Evolutionary conservation across 2,797 vertebrate species (phyloP).

Genomic region (Chrosomus eos): DNA sequence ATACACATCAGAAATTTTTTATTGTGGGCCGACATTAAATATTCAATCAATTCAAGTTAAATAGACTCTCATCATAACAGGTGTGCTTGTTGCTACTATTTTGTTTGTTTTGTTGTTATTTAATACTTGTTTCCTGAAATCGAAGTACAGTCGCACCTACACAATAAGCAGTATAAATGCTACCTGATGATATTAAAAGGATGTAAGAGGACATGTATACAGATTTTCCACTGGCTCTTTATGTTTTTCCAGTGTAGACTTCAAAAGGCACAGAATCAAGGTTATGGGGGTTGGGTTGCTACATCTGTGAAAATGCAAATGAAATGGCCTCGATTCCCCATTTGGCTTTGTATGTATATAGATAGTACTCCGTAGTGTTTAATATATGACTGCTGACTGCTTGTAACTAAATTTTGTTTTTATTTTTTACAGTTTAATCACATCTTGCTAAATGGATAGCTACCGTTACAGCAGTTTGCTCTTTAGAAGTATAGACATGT

Average conservation of each 20-base stretch:
- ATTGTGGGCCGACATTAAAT: slow-evolving; percentile 12
- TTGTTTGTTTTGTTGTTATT: slow-evolving; percentile 7
- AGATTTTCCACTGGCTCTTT: neutral
- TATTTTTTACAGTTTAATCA: neutral
- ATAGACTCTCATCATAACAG: slow-evolving; percentile 2
- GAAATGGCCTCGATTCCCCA: neutral
- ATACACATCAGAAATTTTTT: slow-evolving; percentile 33
- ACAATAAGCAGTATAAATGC: slow-evolving; percentile 1
- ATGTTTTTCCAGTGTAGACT: slow-evolving; percentile 14
- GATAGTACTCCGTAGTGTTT: neutral
- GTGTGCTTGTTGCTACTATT: slow-evolving; percentile 9
- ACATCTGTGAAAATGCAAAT: slow-evolving; percentile 31
- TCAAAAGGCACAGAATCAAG: slow-evolving; percentile 27
- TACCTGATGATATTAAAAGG: slow-evolving; percentile 1
- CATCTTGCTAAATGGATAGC: neutral
- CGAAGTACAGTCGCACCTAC: slow-evolving; percentile 1
- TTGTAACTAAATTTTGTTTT: neutral
- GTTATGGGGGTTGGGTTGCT: slow-evolving; percentile 27
- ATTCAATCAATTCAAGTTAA: slow-evolving; percentile 19
- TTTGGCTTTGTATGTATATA: neutral
- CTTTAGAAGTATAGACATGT: neutral
- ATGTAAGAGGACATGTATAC: slow-evolving; percentile 17
- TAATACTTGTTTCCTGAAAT: slow-evolving; percentile 11
- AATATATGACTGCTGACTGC: slow-evolving; percentile 9
- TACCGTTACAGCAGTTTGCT: neutral